phyloP scores from a whole-genome alignment of 2,888 invertebrate species.

The Parasteatoda lunata region DNA sequence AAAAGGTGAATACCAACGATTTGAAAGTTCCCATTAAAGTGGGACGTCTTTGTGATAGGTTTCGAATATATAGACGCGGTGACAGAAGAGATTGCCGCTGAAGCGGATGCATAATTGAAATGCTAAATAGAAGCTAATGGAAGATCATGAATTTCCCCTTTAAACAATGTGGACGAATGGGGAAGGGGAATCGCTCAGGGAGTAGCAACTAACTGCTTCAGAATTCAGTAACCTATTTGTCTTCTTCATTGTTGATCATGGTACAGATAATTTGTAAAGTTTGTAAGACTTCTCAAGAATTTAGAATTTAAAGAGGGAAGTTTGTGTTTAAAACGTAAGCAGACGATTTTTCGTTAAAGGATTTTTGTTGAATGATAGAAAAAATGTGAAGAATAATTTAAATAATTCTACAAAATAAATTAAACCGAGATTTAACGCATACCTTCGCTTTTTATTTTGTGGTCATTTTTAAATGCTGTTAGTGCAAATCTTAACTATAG shows the following conservation, averaged over 20 bases:
- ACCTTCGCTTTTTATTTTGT: no score
- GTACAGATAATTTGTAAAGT: neutral
- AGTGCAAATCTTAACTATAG: no score
- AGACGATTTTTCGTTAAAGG: neutral
- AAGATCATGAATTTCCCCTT: constrained; percentile 23
- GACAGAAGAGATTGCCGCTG: neutral
- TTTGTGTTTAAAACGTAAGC: neutral
- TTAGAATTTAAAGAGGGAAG: neutral
- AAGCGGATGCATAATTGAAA: constrained; percentile 38
- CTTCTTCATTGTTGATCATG: constrained; percentile 16
- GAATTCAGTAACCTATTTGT: constrained; percentile 27
- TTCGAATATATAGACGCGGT: neutral
- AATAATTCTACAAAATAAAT: no score
- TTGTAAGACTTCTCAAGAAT: constrained; percentile 28
- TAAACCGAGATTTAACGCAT: no score
- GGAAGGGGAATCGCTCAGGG: constrained; percentile 7
- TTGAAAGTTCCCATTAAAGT: constrained; percentile 18
- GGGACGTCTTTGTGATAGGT: neutral
- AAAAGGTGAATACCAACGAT: neutral
- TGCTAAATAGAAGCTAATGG: constrained; percentile 49
- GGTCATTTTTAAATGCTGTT: no score
- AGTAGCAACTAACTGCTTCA: constrained; percentile 12
- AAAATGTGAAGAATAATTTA: no score
- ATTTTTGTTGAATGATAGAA: no score
- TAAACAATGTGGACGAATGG: neutral